Evolutionary conservation across 2,888 invertebrate genomes (phyloP).

Genomic region (Eulithis testata): DNA sequence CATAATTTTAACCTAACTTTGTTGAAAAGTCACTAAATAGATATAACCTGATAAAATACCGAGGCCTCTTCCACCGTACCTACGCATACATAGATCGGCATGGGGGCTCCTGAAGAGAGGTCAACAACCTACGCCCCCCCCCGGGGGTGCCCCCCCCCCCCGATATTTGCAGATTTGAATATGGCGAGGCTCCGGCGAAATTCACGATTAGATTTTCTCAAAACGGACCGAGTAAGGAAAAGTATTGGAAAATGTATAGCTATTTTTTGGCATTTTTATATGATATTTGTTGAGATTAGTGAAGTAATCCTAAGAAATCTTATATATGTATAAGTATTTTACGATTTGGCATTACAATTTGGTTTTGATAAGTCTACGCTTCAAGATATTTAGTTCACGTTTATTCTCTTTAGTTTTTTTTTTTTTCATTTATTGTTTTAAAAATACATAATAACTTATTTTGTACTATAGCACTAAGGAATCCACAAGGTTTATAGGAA

Average conservation of each 20-base stretch:
- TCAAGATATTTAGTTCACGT: too few relatives aligned
- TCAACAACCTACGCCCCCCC: slow-evolving; percentile 71
- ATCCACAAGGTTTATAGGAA: too few relatives aligned
- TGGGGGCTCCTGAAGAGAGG: slow-evolving; percentile 67
- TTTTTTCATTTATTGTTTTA: too few relatives aligned
- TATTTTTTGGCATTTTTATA: slow-evolving; percentile 34
- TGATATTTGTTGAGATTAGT: slow-evolving; percentile 28
- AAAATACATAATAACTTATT: too few relatives aligned
- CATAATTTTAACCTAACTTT: background rate
- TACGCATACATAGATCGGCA: slow-evolving; percentile 55
- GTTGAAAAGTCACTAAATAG: background rate
- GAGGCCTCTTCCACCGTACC: slow-evolving; percentile 48
- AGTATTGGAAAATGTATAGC: slow-evolving; percentile 39
- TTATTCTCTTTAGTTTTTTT: slow-evolving; percentile 7
- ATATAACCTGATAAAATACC: slow-evolving; percentile 5
- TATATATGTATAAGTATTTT: slow-evolving; percentile 12
- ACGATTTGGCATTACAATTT: too few relatives aligned
- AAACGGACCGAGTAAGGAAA: slow-evolving; percentile 46
- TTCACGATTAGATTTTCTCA: slow-evolving; percentile 71
- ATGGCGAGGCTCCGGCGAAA: slow-evolving; percentile 64
- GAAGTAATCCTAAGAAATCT: slow-evolving; percentile 23
- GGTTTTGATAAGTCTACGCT: too few relatives aligned
- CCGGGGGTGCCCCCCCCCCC: slow-evolving; percentile 60
- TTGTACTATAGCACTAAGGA: too few relatives aligned
- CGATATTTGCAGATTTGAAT: slow-evolving; percentile 78